phyloP scores from a whole-genome alignment of 2,888 invertebrate species.

The Drosophila acutilabella region DNA sequence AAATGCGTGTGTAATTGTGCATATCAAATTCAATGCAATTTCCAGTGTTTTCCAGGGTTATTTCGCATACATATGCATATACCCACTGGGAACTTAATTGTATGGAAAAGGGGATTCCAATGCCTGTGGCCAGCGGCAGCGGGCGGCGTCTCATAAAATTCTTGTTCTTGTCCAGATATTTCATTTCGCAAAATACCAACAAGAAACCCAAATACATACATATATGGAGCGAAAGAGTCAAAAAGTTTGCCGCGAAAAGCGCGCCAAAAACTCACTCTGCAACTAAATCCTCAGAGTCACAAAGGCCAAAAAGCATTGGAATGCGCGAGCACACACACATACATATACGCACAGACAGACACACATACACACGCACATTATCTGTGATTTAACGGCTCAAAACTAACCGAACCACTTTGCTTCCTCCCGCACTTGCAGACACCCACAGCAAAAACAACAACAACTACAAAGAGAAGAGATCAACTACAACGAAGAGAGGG shows the following conservation, averaged over 20 bases:
- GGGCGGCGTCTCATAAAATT: constrained; percentile 7
- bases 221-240: constrained; percentile 23
- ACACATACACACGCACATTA: constrained; percentile 9
- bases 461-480: background rate
- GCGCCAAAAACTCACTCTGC: constrained; percentile 69
- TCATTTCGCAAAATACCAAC: constrained; percentile 40
- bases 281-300: constrained; percentile 48
- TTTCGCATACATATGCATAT: constrained; percentile 10
- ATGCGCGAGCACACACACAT: constrained; percentile 28
- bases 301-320: constrained; percentile 51
- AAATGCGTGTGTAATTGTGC: constrained; percentile 27
- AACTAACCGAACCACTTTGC: constrained; percentile 42
- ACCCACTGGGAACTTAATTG: constrained; percentile 57
- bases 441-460: constrained; percentile 7
- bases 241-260: constrained; percentile 58
- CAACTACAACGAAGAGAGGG: background rate
- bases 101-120: constrained; percentile 32
- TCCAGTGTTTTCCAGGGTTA: constrained; percentile 20
- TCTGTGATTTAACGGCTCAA: constrained; percentile 10
- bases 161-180: constrained; percentile 41
- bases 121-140: constrained; percentile 15
- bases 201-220: background rate
- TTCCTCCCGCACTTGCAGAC: constrained; percentile 55
- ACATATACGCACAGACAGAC: constrained; percentile 1
- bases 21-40: constrained; percentile 39